A percentile compares a stretch with the other conserved stretches of the same genome.
phyloP scores from a whole-genome alignment of 2,113 vertebrate species.

The Calidris pygmaea region DNA sequence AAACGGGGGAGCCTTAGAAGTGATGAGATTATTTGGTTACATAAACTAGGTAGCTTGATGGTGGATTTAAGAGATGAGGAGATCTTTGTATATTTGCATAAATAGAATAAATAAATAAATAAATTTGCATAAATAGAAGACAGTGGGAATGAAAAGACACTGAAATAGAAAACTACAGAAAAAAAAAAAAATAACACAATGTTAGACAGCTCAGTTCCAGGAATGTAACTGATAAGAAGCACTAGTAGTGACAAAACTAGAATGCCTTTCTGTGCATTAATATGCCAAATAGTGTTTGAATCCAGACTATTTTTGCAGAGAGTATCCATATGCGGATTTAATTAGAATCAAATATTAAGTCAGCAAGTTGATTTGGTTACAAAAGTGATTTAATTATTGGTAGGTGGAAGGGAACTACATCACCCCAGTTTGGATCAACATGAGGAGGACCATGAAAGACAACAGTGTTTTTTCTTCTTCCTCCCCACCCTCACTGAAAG shows the following conservation, averaged over 20 bases:
- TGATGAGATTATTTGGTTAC: not conserved
- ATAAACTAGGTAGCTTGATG: not conserved
- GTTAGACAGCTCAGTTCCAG: not conserved
- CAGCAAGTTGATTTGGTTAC: not conserved
- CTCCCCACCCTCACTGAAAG: not conserved
- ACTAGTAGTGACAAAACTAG: not conserved
- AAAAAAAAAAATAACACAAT: not conserved
- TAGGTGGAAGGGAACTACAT: not conserved
- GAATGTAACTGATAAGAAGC: not conserved
- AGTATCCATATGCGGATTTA: not conserved
- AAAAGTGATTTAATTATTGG: not conserved
- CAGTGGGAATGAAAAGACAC: not conserved
- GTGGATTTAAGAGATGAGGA: not conserved
- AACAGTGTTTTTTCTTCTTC: not conserved
- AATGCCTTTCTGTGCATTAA: not conserved
- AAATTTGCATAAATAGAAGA: not conserved
- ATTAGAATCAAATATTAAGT: not conserved
- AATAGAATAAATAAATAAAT: not conserved
- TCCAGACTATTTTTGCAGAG: not conserved
- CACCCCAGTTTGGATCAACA: not conserved
- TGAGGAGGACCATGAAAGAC: not conserved
- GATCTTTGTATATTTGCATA: not conserved
- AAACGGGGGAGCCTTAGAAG: not conserved
- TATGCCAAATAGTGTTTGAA: not conserved
- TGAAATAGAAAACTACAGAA: not conserved